phyloP scores from a whole-genome alignment of 2,113 vertebrate species.

The Petrocephalus microphthalmus region DNA sequence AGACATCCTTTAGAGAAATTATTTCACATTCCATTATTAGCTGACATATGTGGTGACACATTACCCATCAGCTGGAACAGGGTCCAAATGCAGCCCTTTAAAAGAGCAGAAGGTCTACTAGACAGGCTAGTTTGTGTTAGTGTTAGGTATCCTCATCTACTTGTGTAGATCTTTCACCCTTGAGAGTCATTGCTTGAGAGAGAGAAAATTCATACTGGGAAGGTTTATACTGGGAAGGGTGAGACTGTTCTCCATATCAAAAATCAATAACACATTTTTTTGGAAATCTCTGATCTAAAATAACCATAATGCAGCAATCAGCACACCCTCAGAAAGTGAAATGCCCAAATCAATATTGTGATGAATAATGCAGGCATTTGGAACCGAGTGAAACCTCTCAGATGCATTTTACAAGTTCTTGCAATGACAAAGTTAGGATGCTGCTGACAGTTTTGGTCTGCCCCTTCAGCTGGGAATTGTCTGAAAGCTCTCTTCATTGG shows the following conservation, averaged over 20 bases:
- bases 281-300: constrained; percentile 39
- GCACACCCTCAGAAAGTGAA: constrained; percentile 33
- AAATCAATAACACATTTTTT: constrained; percentile 46
- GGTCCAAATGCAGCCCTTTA: background rate
- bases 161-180: background rate
- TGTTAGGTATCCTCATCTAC: background rate
- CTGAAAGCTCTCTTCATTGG: constrained; percentile 39
- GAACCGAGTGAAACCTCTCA: constrained; percentile 29
- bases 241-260: constrained; percentile 42
- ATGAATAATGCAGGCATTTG: constrained; percentile 48
- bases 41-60: background rate
- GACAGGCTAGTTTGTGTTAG: constrained; percentile 4
- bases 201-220: constrained; percentile 34
- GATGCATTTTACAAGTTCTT: constrained; percentile 30
- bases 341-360: constrained; percentile 38
- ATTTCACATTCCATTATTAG: constrained; percentile 16
- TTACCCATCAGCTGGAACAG: background rate
- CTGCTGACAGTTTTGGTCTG: constrained; percentile 22
- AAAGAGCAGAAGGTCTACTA: background rate
- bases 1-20: constrained; percentile 6
- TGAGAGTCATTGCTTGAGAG: background rate
- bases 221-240: constrained; percentile 32
- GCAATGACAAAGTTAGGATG: constrained; percentile 24
- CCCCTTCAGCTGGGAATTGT: constrained; percentile 42
- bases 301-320: constrained; percentile 32